Base-by-base conservation (phyloP, 2,113 vertebrate genomes). In the Orientallactaga bullata region DNA sequence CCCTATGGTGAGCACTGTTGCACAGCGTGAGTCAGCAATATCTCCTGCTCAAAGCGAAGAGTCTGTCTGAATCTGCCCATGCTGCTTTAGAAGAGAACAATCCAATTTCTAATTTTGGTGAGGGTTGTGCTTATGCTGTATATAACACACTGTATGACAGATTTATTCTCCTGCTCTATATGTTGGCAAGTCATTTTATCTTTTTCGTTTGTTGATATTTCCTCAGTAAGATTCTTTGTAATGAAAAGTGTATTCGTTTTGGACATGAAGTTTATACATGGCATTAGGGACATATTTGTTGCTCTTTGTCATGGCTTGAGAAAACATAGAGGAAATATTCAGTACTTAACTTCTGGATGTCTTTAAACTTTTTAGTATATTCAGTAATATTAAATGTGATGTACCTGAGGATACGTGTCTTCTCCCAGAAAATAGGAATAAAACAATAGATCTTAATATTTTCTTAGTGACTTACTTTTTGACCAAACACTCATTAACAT, bases 301-400 rank as follows among this genome's bases (percentile, higher is more conserved):
- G 61, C 68, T 66, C 1, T 3, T 78, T 69, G 37, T 60, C 30
- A 81, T 12, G 6, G 39, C 87, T 82, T 82, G 24, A 61, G 21
- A 17, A 84, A 84, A 83, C 42, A 35, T 24, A 78, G 13, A 39
- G 60, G 65, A 51, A 32, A 17, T 87, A 69, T 71, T 72, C 37
- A 51, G 8, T 47, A 69, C 23, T 78, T 82, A 35, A 55, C 39
- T 82, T 76, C 85, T 69, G 20, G 4, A 68, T 93, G 83, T 8
- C 7, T 72, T 69, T 86, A 92, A 30, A 3, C 7, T 17, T 47
- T 88, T 88, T 37, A 74, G 17, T 91, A 7, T 81, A 12, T 30
- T 93, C 26, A 79, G 32, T 95, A 66, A 93, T 21, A 24, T 61
- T 55, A 60, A 35, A 79, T 60, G 21, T n/a, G 51, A 26, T 65